Percentiles rank a stretch among this genome's conserved stretches.
These are phyloP conservation scores for Mormyrops attenuatus DNA, from an alignment of 2,797 vertebrate species.

Conservation along the genomic window DNA sequence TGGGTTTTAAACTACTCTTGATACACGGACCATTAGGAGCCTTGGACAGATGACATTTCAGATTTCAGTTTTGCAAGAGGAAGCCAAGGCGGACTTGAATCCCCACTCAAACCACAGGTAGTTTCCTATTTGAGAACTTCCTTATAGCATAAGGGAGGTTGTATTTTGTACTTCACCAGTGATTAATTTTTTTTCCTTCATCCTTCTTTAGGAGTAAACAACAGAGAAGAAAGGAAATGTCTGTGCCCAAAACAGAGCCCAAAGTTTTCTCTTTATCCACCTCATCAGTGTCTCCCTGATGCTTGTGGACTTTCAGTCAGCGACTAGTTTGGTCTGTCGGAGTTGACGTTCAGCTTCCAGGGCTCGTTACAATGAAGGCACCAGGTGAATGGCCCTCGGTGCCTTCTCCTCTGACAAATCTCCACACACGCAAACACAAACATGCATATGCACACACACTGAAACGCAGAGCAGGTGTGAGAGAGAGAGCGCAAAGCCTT, in stretches of 20 bases:
- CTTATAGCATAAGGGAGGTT: neutral
- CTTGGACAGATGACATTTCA: slow-evolving; percentile 8
- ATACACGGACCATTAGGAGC: slow-evolving; percentile 6
- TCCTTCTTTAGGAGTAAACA: slow-evolving; percentile 50
- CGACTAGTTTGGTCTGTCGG: slow-evolving; percentile 50
- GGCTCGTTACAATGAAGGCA: slow-evolving; percentile 47
- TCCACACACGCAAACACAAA: neutral
- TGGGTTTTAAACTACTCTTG: slow-evolving; percentile 15
- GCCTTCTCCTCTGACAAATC: neutral
- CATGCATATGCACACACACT: slow-evolving; percentile 19
- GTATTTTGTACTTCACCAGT: neutral
- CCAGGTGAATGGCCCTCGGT: slow-evolving; percentile 29
- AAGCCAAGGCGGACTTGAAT: slow-evolving; percentile 21
- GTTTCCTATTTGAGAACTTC: neutral
- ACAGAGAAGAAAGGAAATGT: slow-evolving; percentile 48
- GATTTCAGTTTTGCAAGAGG: neutral
- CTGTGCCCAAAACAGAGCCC: neutral
- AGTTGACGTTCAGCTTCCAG: slow-evolving; percentile 33
- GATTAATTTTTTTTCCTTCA: slow-evolving; percentile 41
- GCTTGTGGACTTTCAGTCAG: slow-evolving; percentile 39
- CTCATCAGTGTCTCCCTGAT: neutral
- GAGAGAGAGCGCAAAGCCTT: slow-evolving; percentile 32
- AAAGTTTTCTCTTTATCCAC: neutral
- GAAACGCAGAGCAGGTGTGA: slow-evolving; percentile 13
- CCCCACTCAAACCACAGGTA: slow-evolving; percentile 38